Evolutionary conservation across 2,113 vertebrate genomes (phyloP).

Genomic region (Morone saxatilis): DNA sequence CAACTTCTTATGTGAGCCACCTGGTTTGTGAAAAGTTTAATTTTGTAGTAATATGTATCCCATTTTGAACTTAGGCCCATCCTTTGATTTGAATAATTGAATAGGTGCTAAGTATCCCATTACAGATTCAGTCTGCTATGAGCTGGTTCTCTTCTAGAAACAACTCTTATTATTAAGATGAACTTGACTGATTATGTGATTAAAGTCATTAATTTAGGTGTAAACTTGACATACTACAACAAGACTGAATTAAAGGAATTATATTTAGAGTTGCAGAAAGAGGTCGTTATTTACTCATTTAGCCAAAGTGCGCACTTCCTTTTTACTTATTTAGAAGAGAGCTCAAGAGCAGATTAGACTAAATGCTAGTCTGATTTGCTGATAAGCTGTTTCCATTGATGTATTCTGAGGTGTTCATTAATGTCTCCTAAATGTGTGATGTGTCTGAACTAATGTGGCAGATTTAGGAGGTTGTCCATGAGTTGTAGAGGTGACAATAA

Average conservation of each 20-base stretch:
- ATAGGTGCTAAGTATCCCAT: background rate
- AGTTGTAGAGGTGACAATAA: background rate
- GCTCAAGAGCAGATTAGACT: background rate
- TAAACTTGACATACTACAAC: background rate
- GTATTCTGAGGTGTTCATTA: background rate
- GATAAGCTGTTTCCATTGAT: too few relatives aligned
- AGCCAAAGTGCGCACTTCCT: background rate
- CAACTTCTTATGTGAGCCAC: background rate
- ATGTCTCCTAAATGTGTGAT: background rate
- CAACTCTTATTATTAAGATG: background rate
- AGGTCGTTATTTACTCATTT: background rate
- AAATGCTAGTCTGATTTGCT: background rate
- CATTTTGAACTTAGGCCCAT: background rate
- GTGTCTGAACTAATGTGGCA: background rate
- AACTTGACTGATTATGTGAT: background rate
- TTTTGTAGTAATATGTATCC: slow-evolving; percentile 24
- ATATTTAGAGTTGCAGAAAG: background rate
- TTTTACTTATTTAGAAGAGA: background rate
- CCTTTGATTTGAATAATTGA: slow-evolving; percentile 17
- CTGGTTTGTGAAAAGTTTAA: slow-evolving; percentile 6
- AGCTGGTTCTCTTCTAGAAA: background rate
- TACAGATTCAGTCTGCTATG: background rate
- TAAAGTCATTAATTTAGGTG: background rate
- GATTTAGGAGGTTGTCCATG: background rate
- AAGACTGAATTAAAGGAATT: background rate